Base-by-base conservation (phyloP, 2,888 invertebrate species). In the Rhyacophila evoluta region DNA sequence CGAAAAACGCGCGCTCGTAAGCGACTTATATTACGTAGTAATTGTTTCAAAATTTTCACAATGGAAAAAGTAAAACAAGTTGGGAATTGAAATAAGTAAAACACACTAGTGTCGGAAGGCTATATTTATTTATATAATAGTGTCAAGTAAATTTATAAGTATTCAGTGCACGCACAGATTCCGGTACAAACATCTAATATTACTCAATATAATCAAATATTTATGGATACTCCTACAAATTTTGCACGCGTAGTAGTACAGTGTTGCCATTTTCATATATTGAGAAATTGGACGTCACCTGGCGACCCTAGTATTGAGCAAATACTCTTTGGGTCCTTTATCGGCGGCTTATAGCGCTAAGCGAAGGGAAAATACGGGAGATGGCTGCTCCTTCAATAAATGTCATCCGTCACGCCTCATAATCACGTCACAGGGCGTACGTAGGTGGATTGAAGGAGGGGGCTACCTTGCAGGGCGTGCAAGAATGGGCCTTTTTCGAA, bases 331-430 rank as follows among this genome's bases (percentile, higher is more conserved):
- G 55, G 55, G 55, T 55, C 55, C 55, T 55, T 55, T 55, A 55
- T 55, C 55, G 55, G 19, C 5, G 55, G 55, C 55, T 55, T 55
- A 55, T 15, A 19, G 55, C 19, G 55, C 55, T 19, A 55, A 55
- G 55, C 55, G 55, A 55, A 55, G 55, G 55, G 55, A 55, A 55
- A 55, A 55, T 55, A 19, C 55, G 55, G 55, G 55, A 55, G 55
- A 25, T 55, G 55, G 55, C 33, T 73, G 69, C 79, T 73, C 73
- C 75, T 74, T 79, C 76, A 72, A 76, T 74, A 72, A 79, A 77
- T 76, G 79, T 73, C 79, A 75, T 77, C 79, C 28, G 79, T 76
- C 76, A 79, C 76, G 77, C 41, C 41, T 79, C 79, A 72, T 75
- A 74, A 74, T 67, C 74, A 67, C 25, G 33, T 55, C 72, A 72